Evolutionary conservation across 2,797 vertebrate genomes (phyloP).

Genomic region (Myotis planiceps): DNA sequence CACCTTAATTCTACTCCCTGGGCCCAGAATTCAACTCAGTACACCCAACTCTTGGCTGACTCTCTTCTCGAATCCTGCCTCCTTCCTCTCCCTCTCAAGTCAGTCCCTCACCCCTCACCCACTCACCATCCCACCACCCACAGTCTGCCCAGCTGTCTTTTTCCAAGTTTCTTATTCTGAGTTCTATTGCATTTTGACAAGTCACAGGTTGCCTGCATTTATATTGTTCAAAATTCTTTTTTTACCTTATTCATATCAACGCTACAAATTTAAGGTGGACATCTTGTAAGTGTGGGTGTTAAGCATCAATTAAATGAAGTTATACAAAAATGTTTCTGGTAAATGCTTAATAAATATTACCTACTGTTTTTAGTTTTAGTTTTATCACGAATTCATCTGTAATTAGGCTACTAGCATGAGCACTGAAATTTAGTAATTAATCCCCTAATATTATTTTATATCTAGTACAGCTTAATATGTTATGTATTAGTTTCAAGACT

Average conservation of each 20-base stretch:
- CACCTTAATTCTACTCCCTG: background rate
- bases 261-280: background rate
- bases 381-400: background rate
- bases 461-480: conserved; percentile 6
- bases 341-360: background rate
- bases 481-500: background rate
- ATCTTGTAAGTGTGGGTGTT: background rate
- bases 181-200: background rate
- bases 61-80: background rate
- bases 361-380: background rate
- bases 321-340: background rate
- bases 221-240: background rate
- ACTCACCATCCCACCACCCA: background rate
- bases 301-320: background rate
- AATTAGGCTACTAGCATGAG: background rate
- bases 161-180: background rate
- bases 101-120: background rate
- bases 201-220: background rate
- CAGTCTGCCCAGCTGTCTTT: background rate
- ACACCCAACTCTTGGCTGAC: background rate
- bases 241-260: background rate
- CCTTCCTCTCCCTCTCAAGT: background rate
- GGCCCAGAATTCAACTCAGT: background rate
- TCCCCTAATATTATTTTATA: background rate
- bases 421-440: background rate